Evolutionary conservation across 2,113 vertebrate genomes (phyloP).

Genomic region (Phyllostomus hastatus): DNA sequence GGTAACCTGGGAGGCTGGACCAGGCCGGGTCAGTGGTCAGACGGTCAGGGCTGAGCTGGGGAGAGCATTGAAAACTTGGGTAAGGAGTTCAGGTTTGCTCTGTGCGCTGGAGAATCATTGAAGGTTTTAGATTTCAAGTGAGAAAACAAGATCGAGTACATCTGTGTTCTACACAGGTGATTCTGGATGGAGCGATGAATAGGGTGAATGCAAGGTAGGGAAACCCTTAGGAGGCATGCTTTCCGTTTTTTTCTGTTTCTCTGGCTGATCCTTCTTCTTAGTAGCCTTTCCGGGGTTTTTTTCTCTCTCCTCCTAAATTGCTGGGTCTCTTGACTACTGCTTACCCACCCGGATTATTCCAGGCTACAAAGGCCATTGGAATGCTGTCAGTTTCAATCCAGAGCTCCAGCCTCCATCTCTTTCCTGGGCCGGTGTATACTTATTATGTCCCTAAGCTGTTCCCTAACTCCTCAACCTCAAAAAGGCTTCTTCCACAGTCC

Average conservation of each 20-base stretch:
- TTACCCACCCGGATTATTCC: rapidly evolving
- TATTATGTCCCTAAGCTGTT: background rate
- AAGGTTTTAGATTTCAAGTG: background rate
- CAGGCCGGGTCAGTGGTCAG: background rate
- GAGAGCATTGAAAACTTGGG: background rate
- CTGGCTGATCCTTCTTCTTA: background rate
- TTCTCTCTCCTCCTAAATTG: background rate
- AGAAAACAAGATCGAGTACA: background rate
- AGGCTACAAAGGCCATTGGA: rapidly evolving
- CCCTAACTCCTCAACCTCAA: background rate
- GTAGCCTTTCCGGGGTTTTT: background rate
- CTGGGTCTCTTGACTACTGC: too few species aligned
- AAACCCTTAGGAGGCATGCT: background rate
- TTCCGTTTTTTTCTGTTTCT: background rate
- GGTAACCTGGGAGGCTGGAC: background rate
- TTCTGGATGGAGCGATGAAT: background rate
- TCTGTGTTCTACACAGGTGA: background rate
- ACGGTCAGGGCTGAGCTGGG: background rate
- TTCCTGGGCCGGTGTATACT: background rate
- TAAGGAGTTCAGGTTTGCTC: background rate
- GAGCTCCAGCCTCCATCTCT: background rate
- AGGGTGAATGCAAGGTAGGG: background rate
- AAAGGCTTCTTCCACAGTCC: background rate
- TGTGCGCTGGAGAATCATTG: background rate
- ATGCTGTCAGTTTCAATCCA: background rate